A percentile compares a stretch with the other conserved stretches of the same genome.
These are phyloP conservation scores for Grallaria varia DNA, from an alignment of 2,113 vertebrate genomes.

Conservation along the genomic window DNA sequence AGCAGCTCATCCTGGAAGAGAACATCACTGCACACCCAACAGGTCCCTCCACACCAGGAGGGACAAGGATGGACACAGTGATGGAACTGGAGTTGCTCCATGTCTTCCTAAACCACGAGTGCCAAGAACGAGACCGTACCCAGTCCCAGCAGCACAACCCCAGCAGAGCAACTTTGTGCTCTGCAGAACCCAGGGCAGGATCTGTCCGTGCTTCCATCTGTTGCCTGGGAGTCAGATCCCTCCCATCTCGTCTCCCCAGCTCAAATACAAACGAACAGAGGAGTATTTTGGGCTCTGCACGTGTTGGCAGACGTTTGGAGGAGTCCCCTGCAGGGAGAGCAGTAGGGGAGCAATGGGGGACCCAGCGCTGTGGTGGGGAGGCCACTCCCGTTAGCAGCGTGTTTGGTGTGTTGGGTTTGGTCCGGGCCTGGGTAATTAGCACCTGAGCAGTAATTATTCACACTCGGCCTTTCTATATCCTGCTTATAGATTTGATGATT, in stretches of 20 bases:
- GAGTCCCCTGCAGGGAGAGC: not conserved
- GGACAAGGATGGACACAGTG: fast-evolving
- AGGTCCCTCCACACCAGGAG: fast-evolving
- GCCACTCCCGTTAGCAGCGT: fast-evolving
- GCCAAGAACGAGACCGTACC: not conserved
- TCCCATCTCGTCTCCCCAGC: not conserved
- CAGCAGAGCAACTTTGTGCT: not conserved
- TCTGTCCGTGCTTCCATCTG: not conserved
- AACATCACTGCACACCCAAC: not conserved
- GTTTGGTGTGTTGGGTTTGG: not conserved
- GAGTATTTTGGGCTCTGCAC: not conserved
- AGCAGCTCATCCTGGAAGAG: not conserved
- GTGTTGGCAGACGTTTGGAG: not conserved
- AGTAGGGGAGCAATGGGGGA: not conserved
- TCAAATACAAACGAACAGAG: fast-evolving
- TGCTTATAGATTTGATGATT: slow-evolving; percentile 5
- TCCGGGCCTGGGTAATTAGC: slow-evolving; percentile 31
- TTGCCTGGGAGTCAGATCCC: not conserved
- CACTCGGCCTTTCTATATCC: slow-evolving; percentile 29
- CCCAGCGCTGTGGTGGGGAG: fast-evolving
- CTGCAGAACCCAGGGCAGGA: not conserved
- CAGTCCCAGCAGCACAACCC: not conserved
- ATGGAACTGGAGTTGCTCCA: not conserved
- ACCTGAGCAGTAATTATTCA: slow-evolving; percentile 27
- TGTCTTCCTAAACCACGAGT: not conserved